Evolutionary conservation across 2,797 vertebrate genomes (phyloP).

Genomic region (Sebastes jordani): DNA sequence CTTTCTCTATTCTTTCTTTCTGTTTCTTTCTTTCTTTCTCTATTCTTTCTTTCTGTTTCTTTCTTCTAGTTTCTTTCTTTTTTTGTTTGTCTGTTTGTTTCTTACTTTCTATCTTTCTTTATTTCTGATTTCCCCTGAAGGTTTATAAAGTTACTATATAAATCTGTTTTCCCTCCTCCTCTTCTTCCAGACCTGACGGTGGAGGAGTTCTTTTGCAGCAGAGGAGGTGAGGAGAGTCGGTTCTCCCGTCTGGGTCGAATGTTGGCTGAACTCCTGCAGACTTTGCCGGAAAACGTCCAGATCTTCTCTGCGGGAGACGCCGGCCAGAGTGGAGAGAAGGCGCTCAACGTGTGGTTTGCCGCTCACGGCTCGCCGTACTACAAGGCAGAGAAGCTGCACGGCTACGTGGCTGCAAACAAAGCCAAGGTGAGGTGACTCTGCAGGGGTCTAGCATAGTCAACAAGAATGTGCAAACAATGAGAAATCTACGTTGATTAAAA

Average conservation of each 20-base stretch:
- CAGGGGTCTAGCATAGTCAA: too few relatives aligned
- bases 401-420: slow-evolving; percentile 84
- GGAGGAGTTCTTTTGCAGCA: slow-evolving; percentile 83
- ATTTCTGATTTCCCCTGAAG: neutral
- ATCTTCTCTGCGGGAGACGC: slow-evolving; percentile 86
- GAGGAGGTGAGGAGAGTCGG: slow-evolving; percentile 73
- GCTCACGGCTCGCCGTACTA: slow-evolving; percentile 84
- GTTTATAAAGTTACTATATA: neutral
- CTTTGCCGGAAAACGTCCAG: slow-evolving; percentile 77
- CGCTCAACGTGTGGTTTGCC: slow-evolving; percentile 86
- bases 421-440: slow-evolving; percentile 73
- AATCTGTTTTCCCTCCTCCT: neutral
- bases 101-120: neutral
- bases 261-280: slow-evolving; percentile 84
- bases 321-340: slow-evolving; percentile 38
- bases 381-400: slow-evolving; percentile 87
- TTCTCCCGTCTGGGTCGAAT: slow-evolving; percentile 80
- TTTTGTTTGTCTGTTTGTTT: neutral
- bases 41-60: neutral
- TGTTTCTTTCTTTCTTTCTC: neutral
- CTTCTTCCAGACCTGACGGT: slow-evolving; percentile 80
- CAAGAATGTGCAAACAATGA: too few relatives aligned
- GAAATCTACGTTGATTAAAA: too few relatives aligned
- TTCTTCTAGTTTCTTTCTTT: neutral
- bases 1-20: neutral